Conservation (phyloP, 2,888 invertebrate species). For the Mesoligia furuncula region DNA sequence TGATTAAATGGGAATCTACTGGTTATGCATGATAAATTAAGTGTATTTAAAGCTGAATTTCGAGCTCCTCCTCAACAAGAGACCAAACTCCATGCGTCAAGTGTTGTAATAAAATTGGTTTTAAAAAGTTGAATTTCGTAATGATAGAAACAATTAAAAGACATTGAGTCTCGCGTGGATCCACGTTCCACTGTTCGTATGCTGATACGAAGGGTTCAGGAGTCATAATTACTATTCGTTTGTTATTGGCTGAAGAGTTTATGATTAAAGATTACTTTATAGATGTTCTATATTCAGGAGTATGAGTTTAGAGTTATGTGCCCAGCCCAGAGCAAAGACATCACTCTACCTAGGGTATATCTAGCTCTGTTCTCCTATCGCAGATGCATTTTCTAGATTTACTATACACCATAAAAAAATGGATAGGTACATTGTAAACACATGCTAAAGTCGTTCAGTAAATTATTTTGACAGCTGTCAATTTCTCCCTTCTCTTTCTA, state of each 20-base stretch:
- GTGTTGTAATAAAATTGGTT: too few species aligned
- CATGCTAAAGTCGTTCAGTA: too few species aligned
- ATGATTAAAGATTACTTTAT: not conserved
- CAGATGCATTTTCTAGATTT: not conserved
- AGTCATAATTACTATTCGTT: too few species aligned
- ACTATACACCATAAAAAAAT: not conserved
- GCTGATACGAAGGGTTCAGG: too few species aligned
- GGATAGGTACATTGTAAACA: not conserved
- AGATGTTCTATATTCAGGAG: not conserved
- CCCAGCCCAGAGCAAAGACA: not conserved
- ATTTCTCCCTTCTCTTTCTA: not conserved
- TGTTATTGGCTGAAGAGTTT: not conserved
- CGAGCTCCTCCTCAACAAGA: not conserved
- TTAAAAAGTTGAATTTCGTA: too few species aligned
- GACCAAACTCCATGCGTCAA: not conserved
- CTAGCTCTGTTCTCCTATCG: not conserved
- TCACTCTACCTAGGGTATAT: not conserved
- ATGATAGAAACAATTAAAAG: too few species aligned
- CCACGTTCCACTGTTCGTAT: too few species aligned
- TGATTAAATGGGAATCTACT: not conserved
- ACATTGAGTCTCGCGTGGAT: too few species aligned
- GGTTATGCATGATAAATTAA: not conserved
- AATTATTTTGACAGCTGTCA: slow-evolving; percentile 20
- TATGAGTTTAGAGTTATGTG: not conserved
- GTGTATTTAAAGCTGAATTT: not conserved